Conservation (phyloP, 2,888 invertebrate genomes). For the Camptogramma bilineatum region DNA sequence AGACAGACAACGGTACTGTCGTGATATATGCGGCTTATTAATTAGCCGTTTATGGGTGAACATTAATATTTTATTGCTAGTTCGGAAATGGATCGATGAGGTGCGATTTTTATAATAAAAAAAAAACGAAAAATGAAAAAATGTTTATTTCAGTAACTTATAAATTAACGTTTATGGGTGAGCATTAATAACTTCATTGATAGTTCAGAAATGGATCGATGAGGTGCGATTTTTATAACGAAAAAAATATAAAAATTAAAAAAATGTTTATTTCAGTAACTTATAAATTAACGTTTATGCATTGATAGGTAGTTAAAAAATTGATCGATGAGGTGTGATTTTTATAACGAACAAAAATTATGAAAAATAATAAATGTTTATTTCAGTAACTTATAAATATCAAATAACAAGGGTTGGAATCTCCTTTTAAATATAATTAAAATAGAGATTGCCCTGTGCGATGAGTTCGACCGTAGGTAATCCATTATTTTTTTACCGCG, state of each 20-base stretch:
- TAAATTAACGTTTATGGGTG: constrained; percentile 4
- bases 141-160: no score
- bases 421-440: no score
- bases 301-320: neutral
- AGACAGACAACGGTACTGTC: constrained; percentile 18
- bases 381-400: no score
- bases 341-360: no score
- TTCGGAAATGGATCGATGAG: neutral
- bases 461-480: no score
- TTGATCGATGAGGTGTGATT: neutral
- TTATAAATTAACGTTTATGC: constrained; percentile 11
- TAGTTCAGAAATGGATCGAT: neutral
- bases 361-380: no score
- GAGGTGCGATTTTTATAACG: neutral
- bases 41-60: constrained; percentile 3
- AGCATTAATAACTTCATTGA: neutral
- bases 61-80: neutral
- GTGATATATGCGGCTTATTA: constrained; percentile 20
- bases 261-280: no score
- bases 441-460: no score
- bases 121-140: no score
- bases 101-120: neutral
- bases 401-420: no score
- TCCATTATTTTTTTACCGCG: no score
- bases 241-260: no score